Evolutionary conservation across 1,140 invertebrate genomes (phyloP).

Genomic region (Lanistes nyassanus): DNA sequence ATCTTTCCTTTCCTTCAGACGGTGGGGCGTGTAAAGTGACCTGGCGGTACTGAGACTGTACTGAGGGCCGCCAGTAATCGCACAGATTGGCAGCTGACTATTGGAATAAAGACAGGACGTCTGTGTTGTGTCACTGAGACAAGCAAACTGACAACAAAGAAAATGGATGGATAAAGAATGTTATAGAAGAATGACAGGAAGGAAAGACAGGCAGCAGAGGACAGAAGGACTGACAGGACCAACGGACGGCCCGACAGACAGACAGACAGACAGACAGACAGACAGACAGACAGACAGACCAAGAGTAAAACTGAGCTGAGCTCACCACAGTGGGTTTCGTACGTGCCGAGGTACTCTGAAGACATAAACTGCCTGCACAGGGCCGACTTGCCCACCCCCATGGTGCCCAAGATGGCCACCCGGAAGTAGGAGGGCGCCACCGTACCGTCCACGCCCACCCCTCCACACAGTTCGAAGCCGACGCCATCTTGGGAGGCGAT

Average conservation of each 20-base stretch:
- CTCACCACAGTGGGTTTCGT: conserved; percentile 74
- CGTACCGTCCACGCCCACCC: conserved; percentile 19
- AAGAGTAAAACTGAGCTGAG: background rate
- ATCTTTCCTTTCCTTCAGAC: too few species aligned
- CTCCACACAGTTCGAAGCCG: conserved; percentile 21
- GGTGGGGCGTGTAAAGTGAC: too few species aligned
- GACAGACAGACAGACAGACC: background rate
- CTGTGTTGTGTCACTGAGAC: background rate
- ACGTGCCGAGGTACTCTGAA: conserved; percentile 92
- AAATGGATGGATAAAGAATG: background rate
- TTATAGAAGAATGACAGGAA: background rate
- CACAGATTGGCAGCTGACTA: too few species aligned
- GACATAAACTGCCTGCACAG: conserved; percentile 92
- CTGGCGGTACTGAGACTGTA: too few species aligned
- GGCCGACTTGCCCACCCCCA: conserved; percentile 89
- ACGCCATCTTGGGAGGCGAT: conserved; percentile 27
- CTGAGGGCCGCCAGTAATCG: too few species aligned
- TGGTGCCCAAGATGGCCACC: conserved; percentile 87
- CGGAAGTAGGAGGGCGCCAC: conserved; percentile 70
- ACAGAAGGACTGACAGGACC: background rate
- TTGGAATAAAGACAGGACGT: too few species aligned
- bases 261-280: background rate
- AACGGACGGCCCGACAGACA: conserved; percentile 2
- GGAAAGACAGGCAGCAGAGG: background rate
- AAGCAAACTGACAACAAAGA: background rate